A percentile compares a stretch with the other conserved stretches of the same genome.
Conservation (phyloP, 2,113 vertebrate genomes). For the Megaceryle torquata region DNA sequence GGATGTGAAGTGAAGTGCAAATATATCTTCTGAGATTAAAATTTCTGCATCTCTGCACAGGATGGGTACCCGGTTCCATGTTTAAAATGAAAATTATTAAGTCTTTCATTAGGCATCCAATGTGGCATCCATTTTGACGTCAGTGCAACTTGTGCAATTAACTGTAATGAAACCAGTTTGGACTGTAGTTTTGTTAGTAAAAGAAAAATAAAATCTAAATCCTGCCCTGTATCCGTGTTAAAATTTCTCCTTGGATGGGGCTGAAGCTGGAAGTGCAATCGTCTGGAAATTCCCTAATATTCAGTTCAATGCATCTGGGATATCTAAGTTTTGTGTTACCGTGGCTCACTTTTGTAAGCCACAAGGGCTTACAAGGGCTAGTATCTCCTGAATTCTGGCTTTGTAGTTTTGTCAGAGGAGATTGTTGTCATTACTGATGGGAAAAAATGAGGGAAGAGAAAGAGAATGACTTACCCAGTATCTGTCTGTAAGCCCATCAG, state of each 20-base stretch:
- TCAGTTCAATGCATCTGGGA: not conserved
- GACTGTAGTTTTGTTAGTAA: not conserved
- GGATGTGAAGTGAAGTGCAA: not conserved
- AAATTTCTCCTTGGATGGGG: not conserved
- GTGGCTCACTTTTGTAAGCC: not conserved
- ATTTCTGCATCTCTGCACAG: constrained; percentile 40
- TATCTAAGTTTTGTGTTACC: not conserved
- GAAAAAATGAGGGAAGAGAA: not conserved
- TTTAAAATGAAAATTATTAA: constrained; percentile 34
- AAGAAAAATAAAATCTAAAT: constrained; percentile 20
- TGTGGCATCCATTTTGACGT: constrained; percentile 11
- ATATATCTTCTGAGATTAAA: constrained; percentile 27
- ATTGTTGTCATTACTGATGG: not conserved
- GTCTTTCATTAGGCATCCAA: constrained; percentile 22
- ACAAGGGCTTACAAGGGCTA: not conserved
- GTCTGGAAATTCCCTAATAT: not conserved
- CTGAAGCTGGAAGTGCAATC: not conserved
- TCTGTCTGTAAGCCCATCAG: not conserved
- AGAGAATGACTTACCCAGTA: not conserved
- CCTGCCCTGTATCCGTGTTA: not conserved
- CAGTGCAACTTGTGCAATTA: constrained; percentile 27
- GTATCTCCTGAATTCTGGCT: not conserved
- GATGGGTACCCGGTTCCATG: not conserved
- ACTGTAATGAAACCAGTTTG: constrained; percentile 5
- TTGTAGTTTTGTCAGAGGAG: not conserved